Evolutionary conservation across 2,888 invertebrate species (phyloP).

Genomic region (Nomada fucata): DNA sequence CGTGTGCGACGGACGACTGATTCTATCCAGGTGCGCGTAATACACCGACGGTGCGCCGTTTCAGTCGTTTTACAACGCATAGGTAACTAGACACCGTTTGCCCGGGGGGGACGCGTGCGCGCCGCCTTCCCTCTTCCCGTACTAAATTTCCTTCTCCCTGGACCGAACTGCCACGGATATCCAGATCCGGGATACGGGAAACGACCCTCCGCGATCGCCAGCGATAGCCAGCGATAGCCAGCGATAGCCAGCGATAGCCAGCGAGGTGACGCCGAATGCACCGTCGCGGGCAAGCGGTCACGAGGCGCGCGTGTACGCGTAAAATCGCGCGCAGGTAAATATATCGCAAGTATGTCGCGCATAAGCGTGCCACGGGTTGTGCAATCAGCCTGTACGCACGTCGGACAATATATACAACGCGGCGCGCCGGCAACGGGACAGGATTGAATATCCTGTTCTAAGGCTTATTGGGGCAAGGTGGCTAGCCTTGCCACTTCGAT

Average conservation of each 20-base stretch:
- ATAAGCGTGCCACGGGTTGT: constrained; percentile 67
- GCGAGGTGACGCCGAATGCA: constrained; percentile 35
- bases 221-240: constrained; percentile 3
- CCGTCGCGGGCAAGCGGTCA: constrained; percentile 46
- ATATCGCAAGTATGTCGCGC: constrained; percentile 61
- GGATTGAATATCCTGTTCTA: constrained; percentile 80
- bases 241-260: background rate
- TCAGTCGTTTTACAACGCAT: constrained; percentile 68
- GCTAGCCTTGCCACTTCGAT: constrained; percentile 79
- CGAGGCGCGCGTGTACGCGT: constrained; percentile 44
- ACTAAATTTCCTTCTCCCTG: too few species aligned
- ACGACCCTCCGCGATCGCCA: too few species aligned
- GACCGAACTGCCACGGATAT: too few species aligned
- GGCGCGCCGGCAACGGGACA: constrained; percentile 54
- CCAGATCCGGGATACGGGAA: too few species aligned
- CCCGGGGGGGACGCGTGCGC: background rate
- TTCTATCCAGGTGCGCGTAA: constrained; percentile 66
- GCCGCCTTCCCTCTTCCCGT: too few species aligned
- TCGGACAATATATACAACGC: constrained; percentile 66
- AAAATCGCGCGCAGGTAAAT: constrained; percentile 54
- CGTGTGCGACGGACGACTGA: constrained; percentile 53
- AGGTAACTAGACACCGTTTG: constrained; percentile 12
- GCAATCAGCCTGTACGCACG: constrained; percentile 72
- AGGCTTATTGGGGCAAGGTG: constrained; percentile 82
- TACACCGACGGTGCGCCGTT: constrained; percentile 64